Evolutionary conservation across 2,888 invertebrate genomes (phyloP), one percentile per base, ranked within the genome.

Genomic region (Eupithecia centaureata): DNA sequence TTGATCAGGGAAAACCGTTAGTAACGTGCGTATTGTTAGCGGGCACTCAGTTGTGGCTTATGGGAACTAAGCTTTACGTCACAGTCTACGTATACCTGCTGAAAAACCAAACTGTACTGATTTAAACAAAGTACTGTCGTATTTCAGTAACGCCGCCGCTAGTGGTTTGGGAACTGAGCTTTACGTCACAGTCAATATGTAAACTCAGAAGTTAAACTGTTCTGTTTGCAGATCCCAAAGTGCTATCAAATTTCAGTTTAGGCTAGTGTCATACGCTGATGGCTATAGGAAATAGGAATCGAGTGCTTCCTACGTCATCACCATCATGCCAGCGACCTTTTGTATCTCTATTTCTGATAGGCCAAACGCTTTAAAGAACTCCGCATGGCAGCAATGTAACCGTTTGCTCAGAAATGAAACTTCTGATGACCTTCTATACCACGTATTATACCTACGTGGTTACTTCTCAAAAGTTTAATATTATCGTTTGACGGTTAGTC

Each of bases 1-100:
- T 82, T 86, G 82, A 85, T 82, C 75, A 82, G 81, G 87, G 82
- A 86, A 88, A 89, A 81, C 88, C 87, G 86, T 87, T 87, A 85
- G 72, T 73, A 72, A 67, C 65, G 65, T 63, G 47, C 47, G 47
- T 47, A 22, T 67, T 75, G 74, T 71, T 76, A 77, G 74, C 76
- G 47, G 71, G 25, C 66, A 15, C 68, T 72, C 66, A 65, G 65
- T 63, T 62, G 73, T 71, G 68, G 63, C 65, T 35, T 76, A 73
- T 74, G 73, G 66, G 66, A 66, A 64, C 62, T 51, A 65, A 66
- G 71, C 61, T 38, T 35, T 32, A n/a, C 3, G 30, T 54, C 65
- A 54, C 68, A 68, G 68, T 32, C n/a, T 32, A 63, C 13, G 18
- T 52, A 2, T 22, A 52, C 25, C n/a, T n/a, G n/a, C n/a, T 33